Evolutionary conservation across 2,888 invertebrate genomes (phyloP).

Genomic region (Tetragnatha montana): DNA sequence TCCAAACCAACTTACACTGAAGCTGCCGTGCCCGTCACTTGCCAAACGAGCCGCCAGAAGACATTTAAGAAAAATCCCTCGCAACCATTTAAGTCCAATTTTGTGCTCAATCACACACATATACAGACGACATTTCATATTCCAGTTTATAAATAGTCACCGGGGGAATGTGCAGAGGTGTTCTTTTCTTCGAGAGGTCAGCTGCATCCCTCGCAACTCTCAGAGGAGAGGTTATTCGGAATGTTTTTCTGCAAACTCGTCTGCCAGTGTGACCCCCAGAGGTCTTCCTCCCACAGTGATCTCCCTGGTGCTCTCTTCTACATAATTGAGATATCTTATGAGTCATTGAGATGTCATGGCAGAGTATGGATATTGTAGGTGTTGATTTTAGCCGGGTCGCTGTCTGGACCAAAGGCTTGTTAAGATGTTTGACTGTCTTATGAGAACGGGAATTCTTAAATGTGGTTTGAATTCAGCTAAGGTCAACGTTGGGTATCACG

Average conservation of each 20-base stretch:
- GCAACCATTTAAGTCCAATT: conserved; percentile 23
- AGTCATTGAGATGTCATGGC: no score
- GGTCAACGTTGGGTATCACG: no score
- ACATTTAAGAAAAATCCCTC: not conserved
- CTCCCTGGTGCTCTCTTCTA: no score
- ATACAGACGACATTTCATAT: conserved; percentile 27
- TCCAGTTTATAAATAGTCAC: conserved; percentile 36
- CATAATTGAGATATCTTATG: no score
- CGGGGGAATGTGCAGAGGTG: conserved; percentile 2
- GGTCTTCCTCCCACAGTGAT: not conserved
- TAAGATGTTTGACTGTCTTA: no score
- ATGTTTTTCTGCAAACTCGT: conserved; percentile 8
- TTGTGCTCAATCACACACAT: conserved; percentile 31
- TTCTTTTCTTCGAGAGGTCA: conserved; percentile 12
- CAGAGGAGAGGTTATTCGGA: not conserved
- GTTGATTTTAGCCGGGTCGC: no score
- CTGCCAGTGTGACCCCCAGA: conserved; percentile 11
- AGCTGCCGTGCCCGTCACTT: not conserved
- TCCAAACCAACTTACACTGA: not conserved
- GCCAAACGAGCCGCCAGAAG: not conserved
- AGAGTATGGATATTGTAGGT: no score
- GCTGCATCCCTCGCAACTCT: conserved; percentile 6
- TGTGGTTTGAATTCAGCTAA: no score
- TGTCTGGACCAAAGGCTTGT: no score
- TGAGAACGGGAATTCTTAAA: no score